Evolutionary conservation across 2,797 vertebrate species (phyloP).

Genomic region (Halcyon chelicuti): DNA sequence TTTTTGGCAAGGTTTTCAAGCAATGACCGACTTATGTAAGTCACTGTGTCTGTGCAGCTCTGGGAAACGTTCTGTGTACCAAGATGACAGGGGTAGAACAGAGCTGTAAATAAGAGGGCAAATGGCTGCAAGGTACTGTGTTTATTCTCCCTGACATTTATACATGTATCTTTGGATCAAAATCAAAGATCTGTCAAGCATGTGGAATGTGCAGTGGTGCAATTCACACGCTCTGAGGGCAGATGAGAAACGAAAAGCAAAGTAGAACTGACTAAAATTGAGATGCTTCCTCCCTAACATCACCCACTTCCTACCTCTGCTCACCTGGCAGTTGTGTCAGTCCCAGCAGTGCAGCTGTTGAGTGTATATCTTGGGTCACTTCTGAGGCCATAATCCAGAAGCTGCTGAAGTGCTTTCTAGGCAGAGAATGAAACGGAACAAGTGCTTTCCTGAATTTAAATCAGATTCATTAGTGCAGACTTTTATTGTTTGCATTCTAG

Average conservation of each 20-base stretch:
- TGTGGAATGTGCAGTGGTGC: not conserved
- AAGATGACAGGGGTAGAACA: not conserved
- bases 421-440: not conserved
- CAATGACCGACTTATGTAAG: not conserved
- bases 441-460: constrained; percentile 23
- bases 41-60: not conserved
- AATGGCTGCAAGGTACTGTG: not conserved
- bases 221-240: not conserved
- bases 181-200: not conserved
- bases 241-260: not conserved
- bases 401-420: not conserved
- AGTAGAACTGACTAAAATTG: not conserved
- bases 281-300: not conserved
- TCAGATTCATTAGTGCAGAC: not conserved
- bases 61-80: not conserved
- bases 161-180: not conserved
- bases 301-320: not conserved
- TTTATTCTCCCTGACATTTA: not conserved
- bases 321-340: not conserved
- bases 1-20: not conserved
- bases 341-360: not conserved
- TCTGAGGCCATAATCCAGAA: not conserved
- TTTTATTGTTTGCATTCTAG: not conserved
- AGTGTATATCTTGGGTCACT: not conserved
- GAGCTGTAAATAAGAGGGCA: not conserved